phyloP scores from a whole-genome alignment of 2,113 vertebrate genomes.

The Colius striatus region DNA sequence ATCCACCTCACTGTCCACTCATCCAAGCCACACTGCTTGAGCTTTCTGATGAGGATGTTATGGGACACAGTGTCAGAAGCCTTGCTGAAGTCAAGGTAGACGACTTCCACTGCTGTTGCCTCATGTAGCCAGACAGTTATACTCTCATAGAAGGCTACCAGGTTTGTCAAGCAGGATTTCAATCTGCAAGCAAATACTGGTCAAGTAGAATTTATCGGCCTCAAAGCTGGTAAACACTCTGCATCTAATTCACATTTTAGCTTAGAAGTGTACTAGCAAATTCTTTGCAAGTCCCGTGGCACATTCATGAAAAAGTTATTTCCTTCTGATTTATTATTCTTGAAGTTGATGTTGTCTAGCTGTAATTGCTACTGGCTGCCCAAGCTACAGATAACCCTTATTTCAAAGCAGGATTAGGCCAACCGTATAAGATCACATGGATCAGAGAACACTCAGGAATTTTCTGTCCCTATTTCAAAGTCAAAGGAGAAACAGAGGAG shows the following conservation, averaged over 20 bases:
- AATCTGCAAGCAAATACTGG: no score
- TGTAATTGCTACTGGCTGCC: background rate
- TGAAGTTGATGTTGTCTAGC: background rate
- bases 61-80: no score
- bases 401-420: background rate
- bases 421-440: background rate
- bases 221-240: background rate
- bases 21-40: no score
- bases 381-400: background rate
- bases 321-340: background rate
- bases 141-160: no score
- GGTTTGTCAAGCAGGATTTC: no score
- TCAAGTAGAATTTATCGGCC: background rate
- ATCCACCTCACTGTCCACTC: no score
- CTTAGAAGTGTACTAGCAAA: background rate
- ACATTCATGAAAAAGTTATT: background rate
- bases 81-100: no score
- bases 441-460: background rate
- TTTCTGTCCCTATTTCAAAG: background rate
- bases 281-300: background rate
- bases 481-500: background rate
- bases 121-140: no score
- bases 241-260: background rate
- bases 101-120: no score
- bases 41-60: no score